phyloP scores from a whole-genome alignment of 2,888 invertebrate genomes.

The Vandiemenella viatica region DNA sequence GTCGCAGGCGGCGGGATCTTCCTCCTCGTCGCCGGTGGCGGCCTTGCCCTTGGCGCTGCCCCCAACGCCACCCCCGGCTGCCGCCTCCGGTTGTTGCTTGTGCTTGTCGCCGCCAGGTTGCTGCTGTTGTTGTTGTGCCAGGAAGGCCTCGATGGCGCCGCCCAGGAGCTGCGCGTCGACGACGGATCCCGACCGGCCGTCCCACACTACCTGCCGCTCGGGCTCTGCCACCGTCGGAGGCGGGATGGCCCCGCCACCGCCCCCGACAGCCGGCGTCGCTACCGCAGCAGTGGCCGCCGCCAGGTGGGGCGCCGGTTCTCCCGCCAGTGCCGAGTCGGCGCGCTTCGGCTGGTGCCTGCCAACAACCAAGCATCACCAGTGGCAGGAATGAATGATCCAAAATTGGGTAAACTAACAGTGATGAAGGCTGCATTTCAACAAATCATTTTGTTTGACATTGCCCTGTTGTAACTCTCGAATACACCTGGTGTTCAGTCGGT shows the following conservation, averaged over 20 bases:
- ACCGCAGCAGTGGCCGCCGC: conserved; percentile 11
- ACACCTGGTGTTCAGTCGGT: too few species aligned
- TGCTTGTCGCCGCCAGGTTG: conserved; percentile 19
- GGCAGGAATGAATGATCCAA: too few species aligned
- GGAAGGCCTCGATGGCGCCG: conserved; percentile 69
- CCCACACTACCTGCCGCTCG: conserved; percentile 51
- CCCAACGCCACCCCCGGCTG: conserved; percentile 15
- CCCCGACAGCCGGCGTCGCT: conserved; percentile 23
- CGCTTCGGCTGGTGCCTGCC: conserved; percentile 58
- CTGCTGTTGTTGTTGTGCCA: conserved; percentile 41
- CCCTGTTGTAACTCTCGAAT: too few species aligned
- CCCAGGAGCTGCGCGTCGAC: conserved; percentile 68
- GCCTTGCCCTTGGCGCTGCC: conserved; percentile 23
- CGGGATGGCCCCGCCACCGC: conserved; percentile 20
- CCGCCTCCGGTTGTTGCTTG: conserved; percentile 14
- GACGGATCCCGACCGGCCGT: conserved; percentile 58
- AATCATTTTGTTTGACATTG: too few species aligned
- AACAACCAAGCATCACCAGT: too few species aligned
- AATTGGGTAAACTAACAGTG: too few species aligned
- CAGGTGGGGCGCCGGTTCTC: not conserved
- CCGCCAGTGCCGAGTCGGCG: not conserved
- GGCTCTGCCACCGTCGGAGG: too few species aligned
- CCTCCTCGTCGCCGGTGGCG: conserved; percentile 46
- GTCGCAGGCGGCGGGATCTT: conserved; percentile 49
- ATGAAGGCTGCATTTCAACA: too few species aligned